Conservation (phyloP, 2,888 invertebrate species). For the Lathronympha strigana region DNA sequence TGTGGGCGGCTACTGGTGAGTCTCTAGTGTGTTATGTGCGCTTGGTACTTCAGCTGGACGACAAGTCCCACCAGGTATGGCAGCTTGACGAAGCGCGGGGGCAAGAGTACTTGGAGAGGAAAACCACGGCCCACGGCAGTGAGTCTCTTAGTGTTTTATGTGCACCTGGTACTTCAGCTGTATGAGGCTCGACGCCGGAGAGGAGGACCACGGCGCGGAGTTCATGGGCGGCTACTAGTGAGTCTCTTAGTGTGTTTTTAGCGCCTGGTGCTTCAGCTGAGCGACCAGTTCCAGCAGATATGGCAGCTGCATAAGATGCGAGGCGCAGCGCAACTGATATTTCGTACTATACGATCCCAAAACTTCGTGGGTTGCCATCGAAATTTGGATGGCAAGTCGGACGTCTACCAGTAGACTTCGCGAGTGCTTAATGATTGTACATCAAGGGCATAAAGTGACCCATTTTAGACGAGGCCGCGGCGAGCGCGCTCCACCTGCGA, state of each 20-base stretch:
- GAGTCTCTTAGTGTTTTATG: not conserved
- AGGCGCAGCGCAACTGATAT: no score
- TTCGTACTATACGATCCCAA: no score
- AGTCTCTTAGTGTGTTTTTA: constrained; percentile 7
- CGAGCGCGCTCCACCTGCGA: no score
- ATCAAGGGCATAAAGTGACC: no score
- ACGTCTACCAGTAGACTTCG: no score
- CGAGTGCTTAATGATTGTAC: no score
- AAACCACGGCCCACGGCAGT: constrained; percentile 53
- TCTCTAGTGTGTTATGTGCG: not conserved
- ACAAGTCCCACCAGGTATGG: constrained; percentile 83
- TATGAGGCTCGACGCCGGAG: constrained; percentile 45
- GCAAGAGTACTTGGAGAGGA: constrained; percentile 60
- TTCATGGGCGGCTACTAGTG: constrained; percentile 54
- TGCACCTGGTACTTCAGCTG: constrained; percentile 5
- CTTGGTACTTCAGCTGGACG: constrained; percentile 70
- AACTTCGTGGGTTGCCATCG: no score
- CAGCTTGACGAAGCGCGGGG: constrained; percentile 86
- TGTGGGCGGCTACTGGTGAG: constrained; percentile 53
- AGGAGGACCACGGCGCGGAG: constrained; percentile 67
- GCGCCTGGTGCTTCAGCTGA: constrained; percentile 60
- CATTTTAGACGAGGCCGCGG: no score
- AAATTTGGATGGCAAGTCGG: no score
- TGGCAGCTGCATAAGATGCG: no score
- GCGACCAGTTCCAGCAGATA: constrained; percentile 88